Percentiles rank a stretch among this genome's conserved stretches.
phyloP scores from a whole-genome alignment of 2,113 vertebrate genomes.

The Siniperca chuatsi region DNA sequence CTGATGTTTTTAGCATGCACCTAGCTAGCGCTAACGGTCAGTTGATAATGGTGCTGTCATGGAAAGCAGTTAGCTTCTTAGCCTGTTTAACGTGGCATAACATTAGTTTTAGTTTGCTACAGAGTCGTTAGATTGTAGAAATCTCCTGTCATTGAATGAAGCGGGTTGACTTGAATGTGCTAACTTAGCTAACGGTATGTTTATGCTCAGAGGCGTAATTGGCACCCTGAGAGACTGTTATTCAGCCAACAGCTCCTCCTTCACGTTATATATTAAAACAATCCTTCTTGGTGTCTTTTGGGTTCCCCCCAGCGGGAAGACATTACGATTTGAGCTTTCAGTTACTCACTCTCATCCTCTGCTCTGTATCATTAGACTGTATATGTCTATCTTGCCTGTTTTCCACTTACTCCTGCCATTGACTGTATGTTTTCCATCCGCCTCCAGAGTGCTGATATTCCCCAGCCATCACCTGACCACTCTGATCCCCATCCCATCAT shows the following conservation, averaged over 20 bases:
- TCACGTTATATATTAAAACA: neutral
- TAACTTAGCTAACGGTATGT: neutral
- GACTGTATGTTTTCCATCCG: neutral
- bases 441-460: neutral
- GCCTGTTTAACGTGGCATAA: neutral
- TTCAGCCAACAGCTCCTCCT: neutral
- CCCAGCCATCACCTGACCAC: slow-evolving; percentile 1
- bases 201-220: neutral
- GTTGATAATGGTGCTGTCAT: neutral
- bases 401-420: neutral
- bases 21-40: slow-evolving; percentile 43
- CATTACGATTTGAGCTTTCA: too few species aligned
- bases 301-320: neutral
- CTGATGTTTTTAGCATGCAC: slow-evolving; percentile 72
- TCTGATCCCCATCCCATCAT: neutral
- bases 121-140: neutral
- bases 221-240: neutral
- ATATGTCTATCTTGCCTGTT: neutral
- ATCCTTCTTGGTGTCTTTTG: neutral
- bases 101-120: neutral
- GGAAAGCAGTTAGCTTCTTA: neutral
- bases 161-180: neutral
- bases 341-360: neutral
- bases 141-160: neutral
- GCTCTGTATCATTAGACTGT: neutral